Evolutionary conservation across 2,888 invertebrate species (phyloP), one percentile per base, ranked within the genome.

Genomic region (Apoda limacodes): DNA sequence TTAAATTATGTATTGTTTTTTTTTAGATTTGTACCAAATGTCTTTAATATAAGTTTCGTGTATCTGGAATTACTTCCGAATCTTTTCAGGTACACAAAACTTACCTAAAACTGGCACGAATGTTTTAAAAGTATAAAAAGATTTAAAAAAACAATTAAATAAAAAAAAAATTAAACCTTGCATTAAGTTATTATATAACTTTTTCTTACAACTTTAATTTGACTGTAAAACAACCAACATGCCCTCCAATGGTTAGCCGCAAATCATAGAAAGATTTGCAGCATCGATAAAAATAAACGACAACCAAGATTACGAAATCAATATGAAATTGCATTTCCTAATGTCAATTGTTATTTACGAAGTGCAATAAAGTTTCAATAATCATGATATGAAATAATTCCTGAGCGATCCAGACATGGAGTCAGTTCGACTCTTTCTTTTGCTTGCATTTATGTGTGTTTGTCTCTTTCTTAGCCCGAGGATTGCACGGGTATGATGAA

Each of bases 321-420:
- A 80, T 80, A 75, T 76, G 70, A 76, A 76, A 80, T 80, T 80
- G 76, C 75, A 78, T 76, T 76, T 75, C 76, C 78, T 80, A 78
- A 80, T 80, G 78, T 80, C 80, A 80, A 80, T 80, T 80, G 80
- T 80, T 78, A 76, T 76, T 78, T 80, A 76, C 80, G 62, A 72
- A 76, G 80, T 75, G 78, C 80, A 80, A 80, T 80, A 80, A 78
- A 76, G 76, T 76, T 76, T 76, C 78, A 76, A 78, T 78, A 76
- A 76, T 80, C 78, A 78, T 75, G 76, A 76, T 80, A 75, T 72
- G 72, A 59, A 74, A 75, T 78, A 80, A 80, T 80, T 78, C 60
- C 60, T 71, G 65, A 57, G 59, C 66, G 74, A 75, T 78, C 70
- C 63, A 65, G 64, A 54, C 49, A 59, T 56, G 52, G 37, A 39